Conservation (phyloP, 2,888 invertebrate genomes). For the Apodemia mormo region DNA sequence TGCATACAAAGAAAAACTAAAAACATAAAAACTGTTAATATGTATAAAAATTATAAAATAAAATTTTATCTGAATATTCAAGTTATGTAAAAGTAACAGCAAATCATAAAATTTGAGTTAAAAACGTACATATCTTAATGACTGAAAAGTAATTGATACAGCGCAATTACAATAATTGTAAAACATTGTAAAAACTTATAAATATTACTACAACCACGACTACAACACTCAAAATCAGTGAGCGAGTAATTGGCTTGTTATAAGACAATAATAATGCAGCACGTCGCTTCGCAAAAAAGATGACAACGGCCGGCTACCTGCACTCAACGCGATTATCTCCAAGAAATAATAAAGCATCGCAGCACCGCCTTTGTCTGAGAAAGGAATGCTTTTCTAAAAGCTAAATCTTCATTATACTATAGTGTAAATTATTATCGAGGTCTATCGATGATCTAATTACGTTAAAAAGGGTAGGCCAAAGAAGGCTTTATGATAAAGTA, state of each 20-base stretch:
- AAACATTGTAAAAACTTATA: conserved; percentile 16
- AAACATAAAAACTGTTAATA: too few relatives aligned
- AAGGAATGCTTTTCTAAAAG: conserved; percentile 44
- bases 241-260: conserved; percentile 42
- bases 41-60: too few relatives aligned
- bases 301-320: conserved; percentile 59
- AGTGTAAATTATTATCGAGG: conserved; percentile 60
- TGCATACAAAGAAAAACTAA: too few relatives aligned
- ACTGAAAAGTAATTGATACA: not conserved
- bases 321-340: conserved; percentile 56
- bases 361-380: conserved; percentile 52
- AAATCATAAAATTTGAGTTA: not conserved
- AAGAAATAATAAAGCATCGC: conserved; percentile 55
- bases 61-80: too few relatives aligned
- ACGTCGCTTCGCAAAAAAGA: conserved; percentile 48
- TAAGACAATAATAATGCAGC: conserved; percentile 35
- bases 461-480: conserved; percentile 43
- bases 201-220: conserved; percentile 19
- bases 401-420: conserved; percentile 74
- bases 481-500: conserved; percentile 34
- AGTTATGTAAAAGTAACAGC: too few relatives aligned
- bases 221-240: conserved; percentile 20
- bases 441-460: conserved; percentile 65
- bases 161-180: conserved; percentile 4
- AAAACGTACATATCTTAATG: not conserved